Conservation (phyloP, 1,140 invertebrate species). For the Bombus ignitus region DNA sequence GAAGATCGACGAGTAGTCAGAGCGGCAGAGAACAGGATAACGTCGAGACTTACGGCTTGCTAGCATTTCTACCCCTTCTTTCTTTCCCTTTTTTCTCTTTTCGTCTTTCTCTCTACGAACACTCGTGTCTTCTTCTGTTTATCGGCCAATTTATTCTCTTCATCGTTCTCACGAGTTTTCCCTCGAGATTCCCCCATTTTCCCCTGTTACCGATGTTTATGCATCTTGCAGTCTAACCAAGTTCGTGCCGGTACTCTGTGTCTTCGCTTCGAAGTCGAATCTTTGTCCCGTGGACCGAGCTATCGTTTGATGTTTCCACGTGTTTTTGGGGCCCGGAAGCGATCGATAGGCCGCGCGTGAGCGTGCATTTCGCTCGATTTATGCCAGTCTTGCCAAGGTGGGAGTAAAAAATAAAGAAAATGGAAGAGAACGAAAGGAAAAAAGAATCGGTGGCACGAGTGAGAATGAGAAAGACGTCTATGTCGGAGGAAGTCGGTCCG, state of each 20-base stretch:
- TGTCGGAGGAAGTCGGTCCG: constrained; percentile 13
- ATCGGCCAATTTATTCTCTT: not conserved
- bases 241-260: not conserved
- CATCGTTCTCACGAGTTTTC: not conserved
- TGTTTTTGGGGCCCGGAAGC: constrained; percentile 37
- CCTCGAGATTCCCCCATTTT: not conserved
- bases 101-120: not conserved
- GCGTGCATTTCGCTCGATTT: constrained; percentile 33
- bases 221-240: constrained; percentile 12
- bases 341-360: constrained; percentile 44
- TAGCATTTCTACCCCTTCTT: not conserved
- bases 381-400: not conserved
- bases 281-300: constrained; percentile 15
- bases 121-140: not conserved
- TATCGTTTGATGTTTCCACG: constrained; percentile 64
- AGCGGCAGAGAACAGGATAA: constrained; percentile 18
- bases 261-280: not conserved
- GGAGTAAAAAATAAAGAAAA: not conserved
- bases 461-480: not conserved
- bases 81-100: constrained; percentile 28
- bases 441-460: not conserved
- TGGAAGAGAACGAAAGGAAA: not conserved
- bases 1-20: too few species aligned
- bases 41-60: constrained; percentile 9
- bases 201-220: constrained; percentile 45